Base-by-base conservation (phyloP, 2,113 vertebrate species). In the Ascaphus truei region DNA sequence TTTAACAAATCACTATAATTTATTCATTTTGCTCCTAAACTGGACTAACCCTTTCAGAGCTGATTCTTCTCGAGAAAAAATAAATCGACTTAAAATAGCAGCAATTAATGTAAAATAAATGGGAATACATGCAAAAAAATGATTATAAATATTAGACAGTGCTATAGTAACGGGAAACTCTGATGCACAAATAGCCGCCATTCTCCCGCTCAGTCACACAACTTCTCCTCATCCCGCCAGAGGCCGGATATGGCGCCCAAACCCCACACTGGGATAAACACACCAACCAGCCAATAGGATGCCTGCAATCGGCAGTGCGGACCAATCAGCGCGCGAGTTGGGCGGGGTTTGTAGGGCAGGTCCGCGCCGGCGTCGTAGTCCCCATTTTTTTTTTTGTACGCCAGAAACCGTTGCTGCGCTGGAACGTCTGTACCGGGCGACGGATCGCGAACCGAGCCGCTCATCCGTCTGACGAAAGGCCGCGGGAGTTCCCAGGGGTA, bases 401-500 rank as follows among this genome's bases (percentile, higher is more conserved):
- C 23, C 16, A 47, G 41, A 59, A 48, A 15, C 15, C 13, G 29
- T 48, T 9, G 18, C 5, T 30, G 39, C 27, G 30, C 20, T 59
- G 51, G 41, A 59, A 37, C 65, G 53, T 58, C 9, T 20, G 5
- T 18, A 25, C 25, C n/a, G 11, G 22, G 53, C n/a, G 11, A 67
- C 26, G 37, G 36, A 56, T 29, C 29, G 30, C 26, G 37, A 26
- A 56, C 39, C 29, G 30, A 15, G 15, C 51, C 12, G 27, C 39
- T 47, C 52, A 18, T 7, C 47, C 15, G 18, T 23, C 37, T 68
- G 18, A 22, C 20, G 26, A 31, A 29, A 58, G n/a, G n/a, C n/a
- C n/a, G 64, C 27, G 53, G 37, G 16, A 47, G 64, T 53, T 57
- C 13, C n/a, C 27, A 34, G 41, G 15, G 53, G 64, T 68, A 57